Percentiles rank a stretch among this genome's conserved stretches.
Evolutionary conservation across 2,113 vertebrate species (phyloP).

Genomic region (Dinomys branickii): DNA sequence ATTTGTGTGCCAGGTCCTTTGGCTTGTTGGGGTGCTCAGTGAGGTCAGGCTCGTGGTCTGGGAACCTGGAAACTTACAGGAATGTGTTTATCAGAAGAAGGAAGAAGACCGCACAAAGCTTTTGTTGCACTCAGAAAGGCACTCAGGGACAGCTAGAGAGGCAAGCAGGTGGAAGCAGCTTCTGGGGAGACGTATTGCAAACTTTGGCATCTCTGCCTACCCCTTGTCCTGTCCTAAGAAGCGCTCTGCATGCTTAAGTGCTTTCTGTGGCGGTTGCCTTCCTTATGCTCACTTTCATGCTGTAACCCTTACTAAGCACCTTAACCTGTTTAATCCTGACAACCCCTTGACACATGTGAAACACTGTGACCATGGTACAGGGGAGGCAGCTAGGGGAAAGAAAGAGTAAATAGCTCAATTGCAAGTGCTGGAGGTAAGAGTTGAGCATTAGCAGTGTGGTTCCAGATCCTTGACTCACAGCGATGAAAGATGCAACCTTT

Average conservation of each 20-base stretch:
- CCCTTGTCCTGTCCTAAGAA: not conserved
- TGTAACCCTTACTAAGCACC: not conserved
- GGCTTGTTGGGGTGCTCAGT: not conserved
- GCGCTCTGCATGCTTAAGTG: not conserved
- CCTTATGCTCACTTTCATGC: not conserved
- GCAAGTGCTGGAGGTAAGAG: not conserved
- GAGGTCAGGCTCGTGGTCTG: not conserved
- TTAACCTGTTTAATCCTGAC: not conserved
- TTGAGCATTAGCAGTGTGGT: not conserved
- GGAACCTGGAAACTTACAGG: not conserved
- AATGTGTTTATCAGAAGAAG: constrained; percentile 14
- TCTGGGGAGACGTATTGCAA: not conserved
- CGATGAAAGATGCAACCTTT: not conserved
- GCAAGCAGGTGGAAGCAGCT: not conserved
- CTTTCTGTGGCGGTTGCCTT: not conserved
- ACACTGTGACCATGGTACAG: not conserved
- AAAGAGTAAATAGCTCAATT: not conserved
- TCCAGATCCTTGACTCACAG: not conserved
- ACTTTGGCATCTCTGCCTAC: not conserved
- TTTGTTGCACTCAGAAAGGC: not conserved
- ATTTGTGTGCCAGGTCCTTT: not conserved
- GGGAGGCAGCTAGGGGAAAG: not conserved
- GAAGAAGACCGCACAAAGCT: not conserved
- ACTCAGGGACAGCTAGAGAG: not conserved
- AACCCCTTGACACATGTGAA: not conserved